Evolutionary conservation across 2,797 vertebrate genomes (phyloP).

Genomic region (Mormyrus proboscirostris): DNA sequence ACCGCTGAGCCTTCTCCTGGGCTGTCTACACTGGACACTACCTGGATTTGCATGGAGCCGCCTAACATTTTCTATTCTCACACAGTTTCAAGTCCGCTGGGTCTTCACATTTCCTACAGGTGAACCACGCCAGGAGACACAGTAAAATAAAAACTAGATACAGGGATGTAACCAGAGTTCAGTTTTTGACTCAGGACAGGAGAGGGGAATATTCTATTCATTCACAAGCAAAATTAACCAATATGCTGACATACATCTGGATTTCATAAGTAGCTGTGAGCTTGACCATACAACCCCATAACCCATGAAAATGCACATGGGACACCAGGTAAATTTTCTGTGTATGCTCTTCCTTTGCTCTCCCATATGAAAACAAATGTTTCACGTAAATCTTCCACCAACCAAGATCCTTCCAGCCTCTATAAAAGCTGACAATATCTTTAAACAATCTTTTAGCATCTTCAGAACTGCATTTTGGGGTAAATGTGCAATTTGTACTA

Average conservation of each 20-base stretch:
- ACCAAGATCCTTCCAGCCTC: background rate
- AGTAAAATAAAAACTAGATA: background rate
- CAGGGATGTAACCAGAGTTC: background rate
- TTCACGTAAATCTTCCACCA: background rate
- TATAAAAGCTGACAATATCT: background rate
- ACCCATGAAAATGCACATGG: background rate
- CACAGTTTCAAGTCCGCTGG: background rate
- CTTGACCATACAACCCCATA: background rate
- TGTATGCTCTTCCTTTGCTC: background rate
- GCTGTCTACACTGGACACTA: background rate
- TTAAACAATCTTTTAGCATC: background rate
- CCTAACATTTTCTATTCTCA: background rate
- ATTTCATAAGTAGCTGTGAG: background rate
- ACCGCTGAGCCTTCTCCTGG: background rate
- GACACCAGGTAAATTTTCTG: background rate
- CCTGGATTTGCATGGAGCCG: background rate
- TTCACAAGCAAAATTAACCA: background rate
- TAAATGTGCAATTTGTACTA: background rate
- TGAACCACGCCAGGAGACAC: background rate
- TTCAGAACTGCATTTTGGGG: background rate
- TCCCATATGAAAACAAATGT: background rate
- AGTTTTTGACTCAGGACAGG: background rate
- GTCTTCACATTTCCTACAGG: background rate
- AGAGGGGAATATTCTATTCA: background rate
- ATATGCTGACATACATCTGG: background rate